Conservation (phyloP, 2,113 vertebrate species). For the Perognathus longimembris region DNA sequence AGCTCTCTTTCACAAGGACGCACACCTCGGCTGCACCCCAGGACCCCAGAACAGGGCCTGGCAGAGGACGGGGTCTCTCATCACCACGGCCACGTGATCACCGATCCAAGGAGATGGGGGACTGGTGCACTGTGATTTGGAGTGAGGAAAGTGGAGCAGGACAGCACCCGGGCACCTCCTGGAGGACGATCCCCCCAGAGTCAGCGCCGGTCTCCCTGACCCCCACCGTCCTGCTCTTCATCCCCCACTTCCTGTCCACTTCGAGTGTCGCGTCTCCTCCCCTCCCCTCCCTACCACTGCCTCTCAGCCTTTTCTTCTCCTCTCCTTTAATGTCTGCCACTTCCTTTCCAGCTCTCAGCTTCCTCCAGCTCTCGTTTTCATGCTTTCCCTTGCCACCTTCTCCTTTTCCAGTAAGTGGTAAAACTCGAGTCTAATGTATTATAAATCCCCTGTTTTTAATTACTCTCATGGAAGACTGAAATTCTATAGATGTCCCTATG, state of each 20-base stretch:
- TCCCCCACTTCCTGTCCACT: fast-evolving
- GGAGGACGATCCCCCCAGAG: neutral
- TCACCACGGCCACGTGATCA: fast-evolving
- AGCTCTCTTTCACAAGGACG: neutral
- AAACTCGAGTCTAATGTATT: neutral
- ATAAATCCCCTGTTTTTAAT: neutral
- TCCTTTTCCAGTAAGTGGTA: neutral
- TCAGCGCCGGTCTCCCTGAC: neutral
- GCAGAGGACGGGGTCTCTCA: fast-evolving
- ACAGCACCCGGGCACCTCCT: fast-evolving
- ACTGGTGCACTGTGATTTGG: fast-evolving
- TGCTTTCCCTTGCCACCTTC: neutral
- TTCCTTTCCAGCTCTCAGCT: neutral
- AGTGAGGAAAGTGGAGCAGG: neutral
- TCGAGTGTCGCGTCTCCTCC: fast-evolving
- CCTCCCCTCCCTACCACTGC: neutral
- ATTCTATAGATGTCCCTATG: neutral
- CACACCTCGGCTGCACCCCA: fast-evolving
- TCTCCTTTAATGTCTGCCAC: fast-evolving
- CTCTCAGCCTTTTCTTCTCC: neutral
- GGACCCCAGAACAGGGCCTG: no score
- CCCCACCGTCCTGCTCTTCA: fast-evolving
- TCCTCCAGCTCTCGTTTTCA: neutral
- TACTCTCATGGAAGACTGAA: neutral
- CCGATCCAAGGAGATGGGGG: neutral